phyloP scores from a whole-genome alignment of 1,140 invertebrate genomes.

The Heliothis virescens region DNA sequence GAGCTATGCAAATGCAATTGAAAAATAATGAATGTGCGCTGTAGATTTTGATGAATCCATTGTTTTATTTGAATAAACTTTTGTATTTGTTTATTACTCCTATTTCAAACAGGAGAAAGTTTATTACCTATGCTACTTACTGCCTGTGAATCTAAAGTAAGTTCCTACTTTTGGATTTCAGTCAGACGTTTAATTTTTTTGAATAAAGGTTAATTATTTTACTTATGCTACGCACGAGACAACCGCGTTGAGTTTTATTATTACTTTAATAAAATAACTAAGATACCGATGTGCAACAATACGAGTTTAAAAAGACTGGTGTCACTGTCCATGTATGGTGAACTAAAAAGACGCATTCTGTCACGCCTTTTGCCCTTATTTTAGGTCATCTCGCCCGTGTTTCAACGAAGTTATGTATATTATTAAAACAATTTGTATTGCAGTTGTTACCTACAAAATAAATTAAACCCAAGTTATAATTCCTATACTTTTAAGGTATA shows the following conservation, averaged over 20 bases:
- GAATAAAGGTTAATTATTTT: no score
- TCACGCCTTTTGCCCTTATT: slow-evolving; percentile 26
- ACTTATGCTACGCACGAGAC: no score
- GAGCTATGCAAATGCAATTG: slow-evolving; percentile 22
- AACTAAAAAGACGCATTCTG: slow-evolving; percentile 21
- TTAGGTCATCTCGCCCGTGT: slow-evolving; percentile 3
- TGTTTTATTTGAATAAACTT: slow-evolving; percentile 4
- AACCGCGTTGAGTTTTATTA: no score
- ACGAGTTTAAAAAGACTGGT: neutral
- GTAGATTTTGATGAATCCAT: neutral
- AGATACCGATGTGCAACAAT: neutral
- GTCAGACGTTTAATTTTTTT: no score
- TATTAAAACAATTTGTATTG: neutral
- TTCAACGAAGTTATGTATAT: neutral
- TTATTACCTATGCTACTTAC: no score
- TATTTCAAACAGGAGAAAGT: no score
- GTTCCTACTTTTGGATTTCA: no score
- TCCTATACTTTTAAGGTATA: neutral
- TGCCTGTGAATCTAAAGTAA: no score
- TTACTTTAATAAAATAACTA: neutral
- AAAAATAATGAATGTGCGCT: slow-evolving; percentile 16
- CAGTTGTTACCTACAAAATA: no score
- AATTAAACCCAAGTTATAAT: no score
- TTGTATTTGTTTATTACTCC: no score
- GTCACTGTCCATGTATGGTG: neutral